phyloP scores from a whole-genome alignment of 2,113 vertebrate species.

The Aleadryas rufinucha region DNA sequence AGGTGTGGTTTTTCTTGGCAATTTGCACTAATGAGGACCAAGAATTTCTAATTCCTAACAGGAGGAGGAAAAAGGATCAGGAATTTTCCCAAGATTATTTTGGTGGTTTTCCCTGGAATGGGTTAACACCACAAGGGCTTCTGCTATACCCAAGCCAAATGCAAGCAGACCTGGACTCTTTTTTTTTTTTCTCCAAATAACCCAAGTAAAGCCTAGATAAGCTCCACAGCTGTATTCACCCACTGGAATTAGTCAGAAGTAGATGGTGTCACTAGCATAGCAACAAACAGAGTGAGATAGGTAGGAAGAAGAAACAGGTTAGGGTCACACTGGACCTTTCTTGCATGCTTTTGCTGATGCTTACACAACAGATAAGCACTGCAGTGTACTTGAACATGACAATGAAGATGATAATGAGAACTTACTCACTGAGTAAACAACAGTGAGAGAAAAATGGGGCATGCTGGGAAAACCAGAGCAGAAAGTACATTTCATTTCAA shows the following conservation, averaged over 20 bases:
- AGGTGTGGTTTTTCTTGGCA: neutral
- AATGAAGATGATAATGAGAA: neutral
- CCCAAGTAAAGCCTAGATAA: neutral
- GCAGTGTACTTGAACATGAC: neutral
- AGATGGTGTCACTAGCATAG: neutral
- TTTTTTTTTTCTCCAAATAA: neutral
- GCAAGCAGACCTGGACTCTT: neutral
- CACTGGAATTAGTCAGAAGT: neutral
- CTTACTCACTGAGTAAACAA: neutral
- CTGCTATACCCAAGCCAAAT: neutral
- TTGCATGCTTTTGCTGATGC: neutral
- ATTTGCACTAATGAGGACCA: neutral
- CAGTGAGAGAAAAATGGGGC: neutral
- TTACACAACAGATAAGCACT: neutral
- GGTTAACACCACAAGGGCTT: neutral
- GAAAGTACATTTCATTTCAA: neutral
- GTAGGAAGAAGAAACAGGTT: neutral
- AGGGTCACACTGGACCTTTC: neutral
- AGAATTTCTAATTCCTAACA: neutral
- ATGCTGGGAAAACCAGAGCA: neutral
- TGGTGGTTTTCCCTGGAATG: neutral
- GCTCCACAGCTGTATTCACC: neutral
- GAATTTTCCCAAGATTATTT: neutral
- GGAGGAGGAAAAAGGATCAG: neutral
- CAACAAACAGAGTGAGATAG: neutral